A percentile compares a stretch with the other conserved stretches of the same genome.
Evolutionary conservation across 2,797 vertebrate species (phyloP).

Genomic region (Melanitta fusca): DNA sequence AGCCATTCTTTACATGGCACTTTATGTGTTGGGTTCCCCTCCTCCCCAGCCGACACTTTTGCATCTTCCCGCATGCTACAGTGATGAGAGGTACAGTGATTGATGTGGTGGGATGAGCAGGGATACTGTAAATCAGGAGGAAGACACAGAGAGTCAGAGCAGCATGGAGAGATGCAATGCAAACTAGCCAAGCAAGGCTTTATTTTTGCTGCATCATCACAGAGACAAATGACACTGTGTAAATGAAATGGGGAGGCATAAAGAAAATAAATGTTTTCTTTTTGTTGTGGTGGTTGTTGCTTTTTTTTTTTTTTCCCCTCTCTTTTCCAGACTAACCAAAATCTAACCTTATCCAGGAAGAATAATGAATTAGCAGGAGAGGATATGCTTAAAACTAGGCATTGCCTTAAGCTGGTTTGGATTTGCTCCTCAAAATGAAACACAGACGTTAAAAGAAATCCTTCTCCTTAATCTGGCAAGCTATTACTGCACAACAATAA

Average conservation of each 20-base stretch:
- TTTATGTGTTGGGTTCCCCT: neutral
- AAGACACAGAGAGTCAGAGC: neutral
- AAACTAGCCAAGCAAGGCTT: neutral
- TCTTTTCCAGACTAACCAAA: neutral
- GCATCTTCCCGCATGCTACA: neutral
- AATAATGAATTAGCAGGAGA: neutral
- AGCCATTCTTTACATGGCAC: neutral
- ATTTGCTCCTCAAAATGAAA: neutral
- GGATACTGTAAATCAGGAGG: neutral
- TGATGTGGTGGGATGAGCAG: neutral
- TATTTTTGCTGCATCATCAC: conserved; percentile 42
- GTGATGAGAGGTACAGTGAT: neutral
- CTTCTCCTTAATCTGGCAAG: neutral
- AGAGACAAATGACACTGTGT: neutral
- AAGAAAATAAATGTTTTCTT: neutral
- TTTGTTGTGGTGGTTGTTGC: neutral
- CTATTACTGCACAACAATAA: neutral
- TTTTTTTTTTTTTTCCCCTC: neutral
- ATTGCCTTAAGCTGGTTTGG: neutral
- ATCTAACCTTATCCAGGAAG: neutral
- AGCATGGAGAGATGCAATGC: neutral
- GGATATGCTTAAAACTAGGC: neutral
- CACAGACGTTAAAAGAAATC: neutral
- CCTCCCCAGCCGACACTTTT: neutral
- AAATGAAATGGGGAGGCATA: neutral